Evolutionary conservation across 2,888 invertebrate genomes (phyloP).

Genomic region (Keiferia lycopersicella): DNA sequence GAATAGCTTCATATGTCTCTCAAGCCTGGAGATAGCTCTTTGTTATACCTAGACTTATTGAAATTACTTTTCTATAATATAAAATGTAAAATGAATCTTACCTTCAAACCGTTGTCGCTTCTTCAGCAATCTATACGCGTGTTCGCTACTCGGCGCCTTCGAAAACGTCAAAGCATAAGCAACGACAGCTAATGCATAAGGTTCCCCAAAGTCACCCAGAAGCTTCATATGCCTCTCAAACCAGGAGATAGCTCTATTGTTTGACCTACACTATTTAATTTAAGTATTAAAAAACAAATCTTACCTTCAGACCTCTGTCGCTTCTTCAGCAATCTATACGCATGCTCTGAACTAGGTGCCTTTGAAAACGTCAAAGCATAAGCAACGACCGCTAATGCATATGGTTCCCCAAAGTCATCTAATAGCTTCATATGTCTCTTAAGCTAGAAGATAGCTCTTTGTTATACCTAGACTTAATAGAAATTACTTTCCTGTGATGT

Average conservation of each 20-base stretch:
- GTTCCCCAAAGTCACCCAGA: slow-evolving; percentile 85
- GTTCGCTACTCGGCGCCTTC: slow-evolving; percentile 58
- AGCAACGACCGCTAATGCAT: slow-evolving; percentile 93
- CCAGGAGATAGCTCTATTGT: slow-evolving; percentile 87
- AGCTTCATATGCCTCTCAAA: slow-evolving; percentile 91
- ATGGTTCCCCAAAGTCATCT: slow-evolving; percentile 86
- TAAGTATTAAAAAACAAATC: not conserved
- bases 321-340: slow-evolving; percentile 86
- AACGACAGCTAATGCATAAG: slow-evolving; percentile 93
- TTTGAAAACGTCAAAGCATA: slow-evolving; percentile 92
- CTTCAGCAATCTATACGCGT: slow-evolving; percentile 81
- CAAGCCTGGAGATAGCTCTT: not conserved
- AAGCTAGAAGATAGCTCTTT: slow-evolving; percentile 86
- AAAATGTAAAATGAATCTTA: no score
- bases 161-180: slow-evolving; percentile 92
- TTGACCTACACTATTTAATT: not conserved
- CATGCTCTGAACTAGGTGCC: slow-evolving; percentile 84
- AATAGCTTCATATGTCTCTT: slow-evolving; percentile 90
- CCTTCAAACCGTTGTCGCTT: slow-evolving; percentile 58
- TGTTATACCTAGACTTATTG: no score
- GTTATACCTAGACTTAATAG: slow-evolving; percentile 48
- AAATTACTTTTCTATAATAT: no score
- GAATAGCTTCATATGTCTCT: slow-evolving; percentile 85
- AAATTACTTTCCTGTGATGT: no score
- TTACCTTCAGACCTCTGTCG: not conserved